A percentile compares a stretch with the other conserved stretches of the same genome.
These are phyloP conservation scores for Drosophila persimilis DNA, from an alignment of 1,140 invertebrate genomes.

Conservation along the genomic window DNA sequence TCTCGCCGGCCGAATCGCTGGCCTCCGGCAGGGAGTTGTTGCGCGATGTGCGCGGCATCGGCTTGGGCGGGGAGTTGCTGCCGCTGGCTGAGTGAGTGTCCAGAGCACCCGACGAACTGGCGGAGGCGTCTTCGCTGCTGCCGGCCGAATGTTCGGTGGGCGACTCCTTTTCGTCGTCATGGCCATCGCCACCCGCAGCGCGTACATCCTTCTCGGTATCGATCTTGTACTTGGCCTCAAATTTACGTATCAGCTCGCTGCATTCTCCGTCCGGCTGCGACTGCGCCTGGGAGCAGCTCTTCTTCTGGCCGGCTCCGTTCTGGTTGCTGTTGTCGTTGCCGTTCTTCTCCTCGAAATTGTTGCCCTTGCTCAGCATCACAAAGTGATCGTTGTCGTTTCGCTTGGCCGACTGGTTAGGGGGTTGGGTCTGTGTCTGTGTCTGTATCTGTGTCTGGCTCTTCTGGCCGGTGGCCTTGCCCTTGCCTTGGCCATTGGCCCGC, in stretches of 20 bases:
- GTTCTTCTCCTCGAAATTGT: constrained; percentile 69
- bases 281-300: constrained; percentile 3
- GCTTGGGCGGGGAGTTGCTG: constrained; percentile 87
- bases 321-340: constrained; percentile 51
- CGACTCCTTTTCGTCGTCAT: constrained; percentile 70
- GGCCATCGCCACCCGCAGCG: neutral
- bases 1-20: constrained; percentile 44
- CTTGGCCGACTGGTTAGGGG: constrained; percentile 26
- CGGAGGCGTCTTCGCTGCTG: constrained; percentile 73
- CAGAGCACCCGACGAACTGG: constrained; percentile 44
- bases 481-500: constrained; percentile 54
- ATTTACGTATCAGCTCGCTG: constrained; percentile 74
- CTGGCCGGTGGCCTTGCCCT: constrained; percentile 14
- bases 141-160: constrained; percentile 74
- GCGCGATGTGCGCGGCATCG: constrained; percentile 88
- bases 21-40: constrained; percentile 86
- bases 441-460: constrained; percentile 26
- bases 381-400: constrained; percentile 71
- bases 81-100: constrained; percentile 65
- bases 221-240: constrained; percentile 80
- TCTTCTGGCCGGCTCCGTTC: constrained; percentile 29
- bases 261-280: constrained; percentile 47
- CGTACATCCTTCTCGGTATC: constrained; percentile 73
- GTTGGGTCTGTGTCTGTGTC: constrained; percentile 25
- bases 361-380: constrained; percentile 61